Evolutionary conservation across 2,797 vertebrate genomes (phyloP).

Genomic region (Syngnathus rostellatus): DNA sequence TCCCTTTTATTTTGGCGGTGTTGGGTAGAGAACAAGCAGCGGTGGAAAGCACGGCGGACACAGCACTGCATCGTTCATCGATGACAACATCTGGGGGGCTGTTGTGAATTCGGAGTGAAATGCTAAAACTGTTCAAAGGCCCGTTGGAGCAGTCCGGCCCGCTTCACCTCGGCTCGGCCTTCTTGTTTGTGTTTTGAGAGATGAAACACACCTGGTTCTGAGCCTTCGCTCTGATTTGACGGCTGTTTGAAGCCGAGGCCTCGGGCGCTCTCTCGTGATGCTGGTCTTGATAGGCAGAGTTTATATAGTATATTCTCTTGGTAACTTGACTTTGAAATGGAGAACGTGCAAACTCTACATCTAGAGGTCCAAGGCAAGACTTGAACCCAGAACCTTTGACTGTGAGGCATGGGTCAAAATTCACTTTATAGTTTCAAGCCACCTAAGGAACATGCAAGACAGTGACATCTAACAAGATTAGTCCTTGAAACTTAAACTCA

Average conservation of each 20-base stretch:
- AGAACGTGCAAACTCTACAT: background rate
- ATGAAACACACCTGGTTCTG: conserved; percentile 57
- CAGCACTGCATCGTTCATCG: conserved; percentile 70
- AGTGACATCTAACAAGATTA: too few species aligned
- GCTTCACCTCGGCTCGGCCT: conserved; percentile 38
- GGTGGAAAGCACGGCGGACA: conserved; percentile 47
- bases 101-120: conserved; percentile 71
- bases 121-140: conserved; percentile 73
- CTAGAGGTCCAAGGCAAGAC: background rate
- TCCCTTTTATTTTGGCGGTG: conserved; percentile 53
- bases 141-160: conserved; percentile 34
- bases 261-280: conserved; percentile 16
- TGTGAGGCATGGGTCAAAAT: background rate
- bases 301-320: background rate
- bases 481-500: too few species aligned
- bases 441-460: too few species aligned
- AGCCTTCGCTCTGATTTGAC: conserved; percentile 36
- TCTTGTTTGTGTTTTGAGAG: conserved; percentile 43
- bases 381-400: background rate
- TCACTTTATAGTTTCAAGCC: too few species aligned
- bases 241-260: conserved; percentile 32
- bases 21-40: conserved; percentile 51
- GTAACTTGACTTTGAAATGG: background rate
- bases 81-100: conserved; percentile 66
- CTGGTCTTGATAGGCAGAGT: background rate